Evolutionary conservation across 2,888 invertebrate genomes (phyloP), one percentile per base, ranked within the genome.

Genomic region (Amphimallon solstitiale): DNA sequence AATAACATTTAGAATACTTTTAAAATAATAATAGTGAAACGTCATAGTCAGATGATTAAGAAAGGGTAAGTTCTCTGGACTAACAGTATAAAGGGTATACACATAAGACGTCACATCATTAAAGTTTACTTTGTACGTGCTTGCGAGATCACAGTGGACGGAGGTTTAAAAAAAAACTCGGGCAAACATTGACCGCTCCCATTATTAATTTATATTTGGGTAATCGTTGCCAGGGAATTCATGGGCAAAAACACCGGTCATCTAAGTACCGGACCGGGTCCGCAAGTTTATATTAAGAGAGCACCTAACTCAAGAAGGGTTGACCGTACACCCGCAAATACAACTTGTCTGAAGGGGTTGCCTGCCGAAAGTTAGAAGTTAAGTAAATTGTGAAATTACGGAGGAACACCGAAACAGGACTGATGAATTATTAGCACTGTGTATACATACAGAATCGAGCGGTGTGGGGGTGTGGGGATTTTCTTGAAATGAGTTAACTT

Each of bases 361-460:
- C 34, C 34, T 59, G 56, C 34, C 34, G 43, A 43, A 45, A 59
- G 45, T 59, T 59, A 43, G 45, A 45, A 59, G 56, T 59, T 59
- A 43, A 59, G 56, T 59, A 59, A 59, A 59, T 59, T 59, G 56
- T 59, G 56, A 59, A 59, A 59, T 59, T 59, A 43, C 56, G 43
- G 21, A 29, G 56, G 38, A 40, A 23, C 56, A 43, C 56, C 43
- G 43, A 59, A 43, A 59, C 56, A 43, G 56, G 43, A 59, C 56
- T 59, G 56, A 59, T 59, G 43, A 59, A 59, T 59, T 59, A 59
- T 59, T 59, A 59, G 56, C 43, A 38, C 43, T 45, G 29, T 45
- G 43, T 59, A 43, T 43, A 59, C 34, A 54, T 12, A 19, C 40
- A 14, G 9, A 29, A 29, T 9, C 10, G 49, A 37, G 15, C 35